These are phyloP conservation scores for Odobenus rosmarus DNA, from an alignment of 2,113 vertebrate species.

Conservation along the genomic window DNA sequence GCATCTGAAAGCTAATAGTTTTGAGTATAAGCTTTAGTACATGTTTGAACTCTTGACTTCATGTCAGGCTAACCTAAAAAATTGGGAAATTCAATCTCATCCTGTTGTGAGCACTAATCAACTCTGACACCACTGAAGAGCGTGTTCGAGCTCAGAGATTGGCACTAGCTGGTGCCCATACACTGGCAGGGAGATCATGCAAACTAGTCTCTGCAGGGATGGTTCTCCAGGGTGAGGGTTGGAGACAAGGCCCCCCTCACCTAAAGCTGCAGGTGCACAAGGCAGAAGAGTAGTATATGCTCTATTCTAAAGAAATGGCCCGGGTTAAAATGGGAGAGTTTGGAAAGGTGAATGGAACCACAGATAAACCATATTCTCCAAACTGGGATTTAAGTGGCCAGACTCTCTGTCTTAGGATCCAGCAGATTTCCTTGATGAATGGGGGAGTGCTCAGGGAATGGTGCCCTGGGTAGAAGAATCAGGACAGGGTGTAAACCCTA, in stretches of 20 bases:
- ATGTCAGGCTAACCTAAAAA: slow-evolving; percentile 46
- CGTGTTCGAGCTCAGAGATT: background rate
- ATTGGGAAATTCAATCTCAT: slow-evolving; percentile 6
- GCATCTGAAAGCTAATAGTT: slow-evolving; percentile 17
- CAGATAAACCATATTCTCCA: background rate
- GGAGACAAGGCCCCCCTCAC: background rate
- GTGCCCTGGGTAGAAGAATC: background rate
- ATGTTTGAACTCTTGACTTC: slow-evolving; percentile 1
- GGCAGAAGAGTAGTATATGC: background rate
- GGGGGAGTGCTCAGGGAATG: background rate
- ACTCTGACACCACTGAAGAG: background rate
- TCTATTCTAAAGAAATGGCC: background rate
- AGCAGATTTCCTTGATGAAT: background rate
- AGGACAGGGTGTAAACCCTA: background rate
- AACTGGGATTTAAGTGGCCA: background rate
- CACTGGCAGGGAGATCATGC: background rate
- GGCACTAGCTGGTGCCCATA: background rate
- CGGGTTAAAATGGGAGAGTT: background rate
- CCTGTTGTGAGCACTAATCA: background rate
- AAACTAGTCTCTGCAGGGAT: background rate
- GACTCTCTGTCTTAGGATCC: background rate
- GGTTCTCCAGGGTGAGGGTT: background rate
- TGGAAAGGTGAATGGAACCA: background rate
- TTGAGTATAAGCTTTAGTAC: background rate
- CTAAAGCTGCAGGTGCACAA: background rate